Evolutionary conservation across 2,113 vertebrate genomes (phyloP), one percentile per base, ranked within the genome.

Genomic region (Calyptommatus sinebrachiatus): DNA sequence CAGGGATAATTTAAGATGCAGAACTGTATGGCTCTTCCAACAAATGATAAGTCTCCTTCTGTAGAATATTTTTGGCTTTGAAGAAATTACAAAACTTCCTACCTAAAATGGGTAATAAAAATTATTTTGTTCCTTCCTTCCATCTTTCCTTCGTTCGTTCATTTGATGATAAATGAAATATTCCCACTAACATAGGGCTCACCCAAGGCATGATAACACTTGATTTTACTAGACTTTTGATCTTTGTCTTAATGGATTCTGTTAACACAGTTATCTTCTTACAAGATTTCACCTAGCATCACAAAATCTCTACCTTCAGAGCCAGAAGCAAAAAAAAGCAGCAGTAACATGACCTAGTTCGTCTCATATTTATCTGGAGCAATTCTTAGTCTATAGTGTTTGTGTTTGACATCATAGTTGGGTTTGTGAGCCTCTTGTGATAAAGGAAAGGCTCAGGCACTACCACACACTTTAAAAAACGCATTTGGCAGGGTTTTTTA

Each of bases 91-190:
- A 77, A 50, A 53, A 28, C n/a, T n/a, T 29, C 22, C 16, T 45
- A 75, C 68, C n/a, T 28, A 20, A 12, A 48, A 41, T 8, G 28
- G 53, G 8, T 77, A 60, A 29, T 71, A 57, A 79, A 50, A 57
- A 67, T 76, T 85, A 79, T 80, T 80, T 70, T 81, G 77, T 78
- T 73, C 71, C 73, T 81, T 83, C n/a, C n/a, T n/a, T n/a, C n/a
- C n/a, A n/a, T n/a, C n/a, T n/a, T n/a, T n/a, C n/a, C 85, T 83
- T 73, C 53, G 86, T 29, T 61, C 62, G 66, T 88, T 88, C 70
- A 82, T 63, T 28, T 78, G 82, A 81, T 83, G 87, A 88, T 86
- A 84, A 89, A 88, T 86, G 73, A 53, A 66, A n/a, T 87, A 76
- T 84, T 84, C 62, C 84, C 84, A 77, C 71, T 90, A 80, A 74